These are phyloP conservation scores for Lophura swinhoii DNA, from an alignment of 2,797 vertebrate genomes.

Conservation along the genomic window DNA sequence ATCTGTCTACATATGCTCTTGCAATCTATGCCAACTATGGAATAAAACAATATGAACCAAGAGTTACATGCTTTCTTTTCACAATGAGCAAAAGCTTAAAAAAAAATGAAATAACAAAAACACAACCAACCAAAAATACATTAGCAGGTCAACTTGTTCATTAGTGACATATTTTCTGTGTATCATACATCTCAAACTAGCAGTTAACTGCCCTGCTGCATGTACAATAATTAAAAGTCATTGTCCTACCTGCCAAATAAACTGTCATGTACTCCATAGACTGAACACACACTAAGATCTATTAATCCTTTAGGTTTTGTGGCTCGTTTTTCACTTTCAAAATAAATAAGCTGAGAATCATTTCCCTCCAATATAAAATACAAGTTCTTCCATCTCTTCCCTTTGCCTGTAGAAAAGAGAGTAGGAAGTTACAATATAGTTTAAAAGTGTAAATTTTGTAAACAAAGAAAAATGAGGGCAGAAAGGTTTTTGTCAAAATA, in stretches of 20 bases:
- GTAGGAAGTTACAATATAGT: not conserved
- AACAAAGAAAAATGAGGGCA: constrained; percentile 1
- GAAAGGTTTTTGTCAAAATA: constrained; percentile 21
- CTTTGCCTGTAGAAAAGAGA: constrained; percentile 87
- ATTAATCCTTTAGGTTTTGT: constrained; percentile 99
- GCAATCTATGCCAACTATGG: not conserved
- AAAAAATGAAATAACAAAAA: not conserved
- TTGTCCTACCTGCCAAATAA: constrained; percentile 94
- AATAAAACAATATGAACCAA: constrained; percentile 16
- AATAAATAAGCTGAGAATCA: constrained; percentile 98
- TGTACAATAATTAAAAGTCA: constrained; percentile 5
- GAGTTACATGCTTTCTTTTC: constrained; percentile 6
- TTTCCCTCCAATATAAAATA: constrained; percentile 99
- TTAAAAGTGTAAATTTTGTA: constrained; percentile 3
- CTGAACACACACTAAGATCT: constrained; percentile 96
- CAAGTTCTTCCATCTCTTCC: constrained; percentile 96
- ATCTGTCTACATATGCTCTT: not conserved
- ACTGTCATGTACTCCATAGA: constrained; percentile 97
- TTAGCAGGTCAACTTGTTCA: not conserved
- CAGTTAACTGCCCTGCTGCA: not conserved
- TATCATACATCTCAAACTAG: not conserved
- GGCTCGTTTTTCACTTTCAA: constrained; percentile 98
- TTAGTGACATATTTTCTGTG: not conserved
- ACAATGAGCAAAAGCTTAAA: not conserved
- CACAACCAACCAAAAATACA: not conserved